Conservation (phyloP, 2,113 vertebrate genomes). For the Pelecanoides urinatrix region DNA sequence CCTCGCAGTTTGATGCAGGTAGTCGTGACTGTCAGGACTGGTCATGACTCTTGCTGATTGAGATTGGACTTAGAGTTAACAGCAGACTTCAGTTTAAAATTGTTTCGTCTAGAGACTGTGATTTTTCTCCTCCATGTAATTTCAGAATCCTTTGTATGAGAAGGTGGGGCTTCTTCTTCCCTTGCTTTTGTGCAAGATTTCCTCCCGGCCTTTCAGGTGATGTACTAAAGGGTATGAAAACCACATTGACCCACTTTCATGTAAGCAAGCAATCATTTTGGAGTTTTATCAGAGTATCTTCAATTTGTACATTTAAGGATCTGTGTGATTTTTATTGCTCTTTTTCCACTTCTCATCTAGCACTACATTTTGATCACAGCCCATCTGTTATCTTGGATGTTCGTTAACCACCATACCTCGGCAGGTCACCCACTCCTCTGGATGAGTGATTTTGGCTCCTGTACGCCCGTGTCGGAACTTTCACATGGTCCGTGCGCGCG, state of each 20-base stretch:
- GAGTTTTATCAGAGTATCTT: background rate
- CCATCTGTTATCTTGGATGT: background rate
- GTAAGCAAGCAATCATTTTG: background rate
- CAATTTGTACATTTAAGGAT: background rate
- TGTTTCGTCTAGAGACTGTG: background rate
- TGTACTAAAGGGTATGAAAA: background rate
- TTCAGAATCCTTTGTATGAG: background rate
- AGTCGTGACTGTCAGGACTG: background rate
- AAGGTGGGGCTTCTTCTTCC: background rate
- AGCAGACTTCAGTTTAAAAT: background rate
- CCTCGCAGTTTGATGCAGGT: background rate
- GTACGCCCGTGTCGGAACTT: background rate
- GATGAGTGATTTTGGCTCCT: background rate
- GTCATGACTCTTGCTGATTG: background rate
- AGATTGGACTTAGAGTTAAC: background rate
- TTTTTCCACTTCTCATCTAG: background rate
- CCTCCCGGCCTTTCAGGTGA: background rate
- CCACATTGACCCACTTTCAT: background rate
- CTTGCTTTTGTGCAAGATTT: background rate
- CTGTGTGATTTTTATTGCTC: background rate
- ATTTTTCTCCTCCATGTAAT: background rate
- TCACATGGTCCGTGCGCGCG: fast-evolving
- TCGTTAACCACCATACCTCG: background rate
- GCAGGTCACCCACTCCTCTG: background rate
- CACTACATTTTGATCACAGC: background rate